Evolutionary conservation across 1,140 invertebrate species (phyloP).

Genomic region (Rhyacophila brunnea): DNA sequence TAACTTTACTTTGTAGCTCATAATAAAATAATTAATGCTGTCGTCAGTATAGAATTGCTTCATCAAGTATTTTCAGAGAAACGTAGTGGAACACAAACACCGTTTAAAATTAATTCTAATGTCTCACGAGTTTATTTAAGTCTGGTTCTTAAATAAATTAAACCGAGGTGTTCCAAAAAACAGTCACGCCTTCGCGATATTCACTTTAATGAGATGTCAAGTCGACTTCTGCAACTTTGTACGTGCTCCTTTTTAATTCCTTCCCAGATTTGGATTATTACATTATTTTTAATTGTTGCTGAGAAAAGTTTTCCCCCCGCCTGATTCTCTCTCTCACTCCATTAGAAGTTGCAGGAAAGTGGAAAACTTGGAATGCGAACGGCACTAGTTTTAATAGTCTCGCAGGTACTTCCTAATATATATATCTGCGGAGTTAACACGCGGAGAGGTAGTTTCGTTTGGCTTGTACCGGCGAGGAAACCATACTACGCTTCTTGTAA

Average conservation of each 20-base stretch:
- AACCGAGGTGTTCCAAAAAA: too few relatives aligned
- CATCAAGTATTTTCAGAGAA: too few relatives aligned
- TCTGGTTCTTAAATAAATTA: too few relatives aligned
- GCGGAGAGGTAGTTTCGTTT: neutral
- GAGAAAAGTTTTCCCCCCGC: constrained; percentile 30
- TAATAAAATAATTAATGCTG: too few relatives aligned
- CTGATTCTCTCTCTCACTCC: too few relatives aligned
- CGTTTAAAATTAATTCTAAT: too few relatives aligned
- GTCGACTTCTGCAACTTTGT: constrained; percentile 1
- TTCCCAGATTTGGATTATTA: constrained; percentile 31
- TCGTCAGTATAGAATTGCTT: too few relatives aligned
- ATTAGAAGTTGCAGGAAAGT: constrained; percentile 29
- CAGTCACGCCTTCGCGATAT: too few relatives aligned
- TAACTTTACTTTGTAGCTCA: too few relatives aligned
- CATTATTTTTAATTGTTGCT: constrained; percentile 36
- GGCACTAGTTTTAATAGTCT: constrained; percentile 34
- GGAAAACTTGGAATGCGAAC: constrained; percentile 30
- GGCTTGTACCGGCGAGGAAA: neutral
- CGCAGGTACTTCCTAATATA: constrained; percentile 18
- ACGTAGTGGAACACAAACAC: too few relatives aligned
- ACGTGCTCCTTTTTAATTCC: constrained; percentile 25
- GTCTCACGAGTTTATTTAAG: too few relatives aligned
- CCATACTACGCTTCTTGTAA: neutral
- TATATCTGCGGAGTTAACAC: constrained; percentile 16
- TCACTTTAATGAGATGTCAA: constrained; percentile 17